phyloP scores from a whole-genome alignment of 2,113 vertebrate species.

The Acrocephalus arundinaceus region DNA sequence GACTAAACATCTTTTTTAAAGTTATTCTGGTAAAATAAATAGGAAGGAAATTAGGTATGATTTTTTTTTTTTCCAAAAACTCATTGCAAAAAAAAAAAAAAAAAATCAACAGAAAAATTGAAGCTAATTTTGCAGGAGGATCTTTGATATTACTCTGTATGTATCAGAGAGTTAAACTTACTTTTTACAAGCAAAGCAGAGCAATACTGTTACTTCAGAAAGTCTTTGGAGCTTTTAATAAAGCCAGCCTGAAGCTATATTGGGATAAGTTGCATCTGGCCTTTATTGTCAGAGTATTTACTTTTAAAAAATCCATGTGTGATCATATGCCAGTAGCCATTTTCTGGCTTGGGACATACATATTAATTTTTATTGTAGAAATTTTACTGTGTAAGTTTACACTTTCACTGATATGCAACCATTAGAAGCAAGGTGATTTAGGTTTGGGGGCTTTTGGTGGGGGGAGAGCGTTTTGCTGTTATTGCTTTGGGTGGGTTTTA shows the following conservation, averaged over 20 bases:
- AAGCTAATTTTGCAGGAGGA: background rate
- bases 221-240: background rate
- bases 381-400: background rate
- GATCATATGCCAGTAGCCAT: background rate
- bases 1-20: constrained; percentile 25
- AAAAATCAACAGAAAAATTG: background rate
- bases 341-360: background rate
- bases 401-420: background rate
- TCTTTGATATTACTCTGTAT: background rate
- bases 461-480: fast-evolving
- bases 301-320: background rate
- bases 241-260: background rate
- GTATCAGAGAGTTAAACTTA: background rate
- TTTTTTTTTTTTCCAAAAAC: background rate
- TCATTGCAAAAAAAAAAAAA: background rate
- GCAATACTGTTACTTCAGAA: background rate
- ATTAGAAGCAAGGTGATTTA: background rate
- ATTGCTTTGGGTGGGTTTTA: background rate
- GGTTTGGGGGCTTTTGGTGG: fast-evolving
- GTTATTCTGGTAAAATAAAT: background rate
- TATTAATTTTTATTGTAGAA: background rate
- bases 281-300: background rate
- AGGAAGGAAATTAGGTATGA: background rate
- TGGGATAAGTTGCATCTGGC: background rate
- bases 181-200: background rate